Evolutionary conservation across 2,888 invertebrate genomes (phyloP), one percentile per base, ranked within the genome.

Genomic region (Macaria notata): DNA sequence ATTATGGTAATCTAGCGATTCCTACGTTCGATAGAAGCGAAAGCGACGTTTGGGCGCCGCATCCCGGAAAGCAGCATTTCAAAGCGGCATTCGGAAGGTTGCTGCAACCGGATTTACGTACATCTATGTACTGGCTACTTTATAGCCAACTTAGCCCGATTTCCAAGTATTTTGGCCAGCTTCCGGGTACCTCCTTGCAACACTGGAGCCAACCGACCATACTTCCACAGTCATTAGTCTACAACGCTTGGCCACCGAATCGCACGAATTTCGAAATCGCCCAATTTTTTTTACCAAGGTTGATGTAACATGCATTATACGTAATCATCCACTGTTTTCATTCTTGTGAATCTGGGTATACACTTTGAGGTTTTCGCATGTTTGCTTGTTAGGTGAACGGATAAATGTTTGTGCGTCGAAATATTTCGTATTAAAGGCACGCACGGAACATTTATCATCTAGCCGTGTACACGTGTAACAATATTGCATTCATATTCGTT

Each of bases 181-280:
- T 81, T 86, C 86, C 88, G 83, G 81, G 81, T 77, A 75, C 64
- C 67, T 72, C 65, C 65, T 79, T 76, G 76, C 76, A 75, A 78
- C 73, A 73, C 71, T 65, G 63, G 59, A 72, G 49, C 78, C 87
- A 72, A 66, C 82, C 81, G 75, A 78, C 78, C 88, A 83, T 82
- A 73, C 73, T 83, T 87, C 88, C 88, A 82, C 79, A 59, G 72
- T 75, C 75, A 76, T 79, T 81, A 76, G 71, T 69, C 71, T 70
- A 67, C 71, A 70, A 71, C 62, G 69, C 61, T 66, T 69, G 58
- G 63, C 53, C 53, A 58, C 60, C 58, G 72, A 71, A 70, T 73
- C 72, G 69, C 63, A 64, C 68, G 64, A 63, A 68, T 79, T 78
- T 72, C 73, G 69, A 74, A 77, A 80, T 69, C 67, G 69, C 68